These are phyloP conservation scores for Scolopax bukidnonensis DNA, from an alignment of 2,797 vertebrate species.

Conservation along the genomic window DNA sequence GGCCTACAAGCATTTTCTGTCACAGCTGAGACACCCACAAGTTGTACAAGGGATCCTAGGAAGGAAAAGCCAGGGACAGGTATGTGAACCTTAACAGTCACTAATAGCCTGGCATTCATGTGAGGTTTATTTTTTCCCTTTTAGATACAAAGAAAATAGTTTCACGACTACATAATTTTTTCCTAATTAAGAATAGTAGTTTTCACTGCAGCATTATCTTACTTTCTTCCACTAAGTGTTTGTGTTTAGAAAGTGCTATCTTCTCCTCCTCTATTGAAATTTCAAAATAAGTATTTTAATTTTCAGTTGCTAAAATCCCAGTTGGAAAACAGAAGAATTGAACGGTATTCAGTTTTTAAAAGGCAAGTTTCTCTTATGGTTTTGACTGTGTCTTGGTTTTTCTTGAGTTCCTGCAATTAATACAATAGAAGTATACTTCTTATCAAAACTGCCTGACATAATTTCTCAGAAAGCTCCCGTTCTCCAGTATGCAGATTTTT, in stretches of 20 bases:
- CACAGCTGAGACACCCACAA: neutral
- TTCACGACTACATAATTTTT: neutral
- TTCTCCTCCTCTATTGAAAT: neutral
- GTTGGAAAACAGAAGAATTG: neutral
- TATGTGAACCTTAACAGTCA: neutral
- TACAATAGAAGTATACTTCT: neutral
- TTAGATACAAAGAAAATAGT: neutral
- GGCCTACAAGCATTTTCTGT: neutral
- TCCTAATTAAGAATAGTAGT: neutral
- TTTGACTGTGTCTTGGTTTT: neutral
- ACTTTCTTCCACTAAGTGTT: neutral
- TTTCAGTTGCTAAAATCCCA: neutral
- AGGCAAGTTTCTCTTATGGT: neutral
- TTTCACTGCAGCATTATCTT: neutral
- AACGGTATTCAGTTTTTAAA: neutral
- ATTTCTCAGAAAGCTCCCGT: neutral
- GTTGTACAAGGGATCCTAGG: rapidly evolving
- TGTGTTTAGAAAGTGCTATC: neutral
- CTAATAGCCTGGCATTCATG: neutral
- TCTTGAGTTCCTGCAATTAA: neutral
- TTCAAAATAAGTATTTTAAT: neutral
- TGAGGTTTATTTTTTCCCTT: neutral
- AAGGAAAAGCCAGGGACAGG: neutral
- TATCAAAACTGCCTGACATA: neutral
- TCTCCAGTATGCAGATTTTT: neutral